Base-by-base conservation (phyloP, 2,888 invertebrate genomes). In the Drosophila seclusa region DNA sequence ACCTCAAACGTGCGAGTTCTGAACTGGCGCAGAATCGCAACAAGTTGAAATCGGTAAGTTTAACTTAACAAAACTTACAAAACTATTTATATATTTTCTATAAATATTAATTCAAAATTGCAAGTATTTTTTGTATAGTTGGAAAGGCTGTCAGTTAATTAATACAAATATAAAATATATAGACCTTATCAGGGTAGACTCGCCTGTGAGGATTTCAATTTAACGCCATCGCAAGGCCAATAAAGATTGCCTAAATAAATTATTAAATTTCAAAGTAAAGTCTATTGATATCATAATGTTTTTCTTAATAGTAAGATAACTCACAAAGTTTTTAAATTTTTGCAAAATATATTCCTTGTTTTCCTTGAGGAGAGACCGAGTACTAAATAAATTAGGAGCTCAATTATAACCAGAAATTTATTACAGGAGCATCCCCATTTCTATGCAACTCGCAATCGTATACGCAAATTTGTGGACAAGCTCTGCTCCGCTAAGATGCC, bases 401-500 rank as follows among this genome's bases (percentile, higher is more conserved):
- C 21, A 24, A 27, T 18, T 34, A 27, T 24, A n/a, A 54, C 6
- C 18, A 21, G 4, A 2, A 24, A 40, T 48, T 21, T 10, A 2
- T 34, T 54, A 1, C 48, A 92, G 91, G 86, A 89, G 63, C 69
- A 89, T 73, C 87, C 91, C 0, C 69, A 89, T 13, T 92, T 91
- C 70, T 88, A 89, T 70, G 85, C 83, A 4, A 91, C 90, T 4
- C 89, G 92, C 34, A 91, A 90, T 71, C 90, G 87, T 62, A 87
- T 92, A 21, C 90, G 89, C 6, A 89, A 87, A 57, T 84, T 91
- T 53, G 88, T 92, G 6, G 91, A 92, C 5, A 91, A 91, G 27
- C 77, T 92, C 0, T 89, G 91, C 65, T 88, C 89, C 1, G 67
- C 76, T 52, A 85, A 89, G 76, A 62, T 92, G 62, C 89, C 91